phyloP scores from a whole-genome alignment of 2,113 vertebrate species.

The Clarias gariepinus region DNA sequence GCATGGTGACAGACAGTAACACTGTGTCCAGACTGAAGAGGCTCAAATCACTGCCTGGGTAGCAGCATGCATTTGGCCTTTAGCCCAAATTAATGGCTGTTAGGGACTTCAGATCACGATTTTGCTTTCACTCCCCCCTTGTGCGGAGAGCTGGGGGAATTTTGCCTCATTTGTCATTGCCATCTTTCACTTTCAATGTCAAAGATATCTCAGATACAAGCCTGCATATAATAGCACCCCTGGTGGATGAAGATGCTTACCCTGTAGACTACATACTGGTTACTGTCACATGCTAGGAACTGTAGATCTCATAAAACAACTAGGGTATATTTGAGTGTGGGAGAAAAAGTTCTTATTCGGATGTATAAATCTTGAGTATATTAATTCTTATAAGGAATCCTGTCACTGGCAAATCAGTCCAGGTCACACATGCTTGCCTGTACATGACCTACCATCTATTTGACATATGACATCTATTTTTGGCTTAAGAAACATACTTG shows the following conservation, averaged over 20 bases:
- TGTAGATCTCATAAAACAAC: neutral
- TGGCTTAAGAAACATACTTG: conserved; percentile 21
- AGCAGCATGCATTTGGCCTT: neutral
- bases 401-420: conserved; percentile 26
- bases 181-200: conserved; percentile 30
- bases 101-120: neutral
- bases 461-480: conserved; percentile 49
- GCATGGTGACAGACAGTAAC: neutral
- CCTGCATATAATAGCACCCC: conserved; percentile 5
- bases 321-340: neutral
- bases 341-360: neutral
- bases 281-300: neutral
- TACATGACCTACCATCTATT: conserved; percentile 32
- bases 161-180: neutral
- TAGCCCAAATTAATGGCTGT: neutral
- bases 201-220: neutral
- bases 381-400: neutral
- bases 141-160: conserved; percentile 32
- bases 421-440: conserved; percentile 33
- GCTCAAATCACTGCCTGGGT: neutral
- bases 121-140: conserved; percentile 19
- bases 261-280: neutral
- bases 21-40: neutral
- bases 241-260: neutral
- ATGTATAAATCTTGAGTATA: neutral